Percentiles rank a stretch among this genome's conserved stretches.
phyloP scores from a whole-genome alignment of 2,888 invertebrate species.

The Acheta domesticus region DNA sequence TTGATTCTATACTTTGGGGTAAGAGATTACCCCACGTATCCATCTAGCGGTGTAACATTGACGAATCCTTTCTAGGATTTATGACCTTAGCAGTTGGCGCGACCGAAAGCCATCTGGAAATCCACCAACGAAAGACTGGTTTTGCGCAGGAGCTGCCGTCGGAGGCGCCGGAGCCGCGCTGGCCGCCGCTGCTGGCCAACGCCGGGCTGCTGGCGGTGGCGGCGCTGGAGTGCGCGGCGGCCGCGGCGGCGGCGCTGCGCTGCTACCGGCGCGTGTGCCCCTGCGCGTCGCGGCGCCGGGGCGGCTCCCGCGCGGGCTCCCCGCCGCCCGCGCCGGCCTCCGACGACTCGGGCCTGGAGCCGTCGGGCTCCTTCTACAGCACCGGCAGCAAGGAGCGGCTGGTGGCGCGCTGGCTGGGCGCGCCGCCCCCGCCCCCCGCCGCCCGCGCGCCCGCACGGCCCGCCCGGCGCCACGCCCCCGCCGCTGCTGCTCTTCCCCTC shows the following conservation, averaged over 20 bases:
- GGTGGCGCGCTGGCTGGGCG: constrained; percentile 36
- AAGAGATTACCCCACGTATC: no score
- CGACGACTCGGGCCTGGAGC: constrained; percentile 21
- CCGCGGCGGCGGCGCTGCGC: constrained; percentile 41
- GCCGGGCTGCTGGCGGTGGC: constrained; percentile 60
- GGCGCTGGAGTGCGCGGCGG: constrained; percentile 56
- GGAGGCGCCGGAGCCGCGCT: constrained; percentile 41
- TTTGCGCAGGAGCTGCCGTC: background rate
- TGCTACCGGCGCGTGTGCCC: constrained; percentile 40
- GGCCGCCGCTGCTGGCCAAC: constrained; percentile 62
- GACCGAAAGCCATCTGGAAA: no score
- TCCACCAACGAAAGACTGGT: no score
- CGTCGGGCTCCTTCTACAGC: constrained; percentile 29
- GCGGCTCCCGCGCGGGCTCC: background rate
- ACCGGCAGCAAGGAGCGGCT: constrained; percentile 35
- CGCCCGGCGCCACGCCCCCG: constrained; percentile 19
- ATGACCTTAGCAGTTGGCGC: no score
- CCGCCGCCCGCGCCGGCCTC: background rate
- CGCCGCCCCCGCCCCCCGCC: constrained; percentile 29
- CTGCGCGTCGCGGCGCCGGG: constrained; percentile 31
- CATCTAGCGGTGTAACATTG: no score
- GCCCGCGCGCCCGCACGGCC: constrained; percentile 20
- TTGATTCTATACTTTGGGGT: no score
- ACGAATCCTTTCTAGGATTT: no score
- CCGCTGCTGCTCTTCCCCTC: background rate